Percentiles rank a stretch among this genome's conserved stretches.
Evolutionary conservation across 2,113 vertebrate genomes (phyloP).

Genomic region (Scalopus aquaticus): DNA sequence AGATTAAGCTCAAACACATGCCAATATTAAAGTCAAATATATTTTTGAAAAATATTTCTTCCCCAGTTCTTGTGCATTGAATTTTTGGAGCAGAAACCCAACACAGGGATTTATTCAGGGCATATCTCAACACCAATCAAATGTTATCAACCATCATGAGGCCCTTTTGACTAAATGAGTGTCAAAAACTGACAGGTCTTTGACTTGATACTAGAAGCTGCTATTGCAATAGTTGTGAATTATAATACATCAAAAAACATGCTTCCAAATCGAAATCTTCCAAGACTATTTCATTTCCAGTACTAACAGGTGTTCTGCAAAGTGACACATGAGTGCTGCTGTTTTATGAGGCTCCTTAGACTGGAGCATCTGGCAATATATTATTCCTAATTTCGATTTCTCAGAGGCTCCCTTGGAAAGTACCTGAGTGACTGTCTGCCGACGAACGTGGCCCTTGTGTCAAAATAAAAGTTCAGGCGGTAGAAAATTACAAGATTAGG

Average conservation of each 20-base stretch:
- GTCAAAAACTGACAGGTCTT: background rate
- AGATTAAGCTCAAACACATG: background rate
- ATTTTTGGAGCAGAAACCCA: background rate
- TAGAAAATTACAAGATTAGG: slow-evolving; percentile 34
- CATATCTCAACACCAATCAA: background rate
- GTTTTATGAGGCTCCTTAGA: background rate
- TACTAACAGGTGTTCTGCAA: slow-evolving; percentile 32
- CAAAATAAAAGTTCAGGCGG: slow-evolving; percentile 60
- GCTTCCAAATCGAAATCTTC: background rate
- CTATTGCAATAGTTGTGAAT: background rate
- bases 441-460: background rate
- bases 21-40: background rate
- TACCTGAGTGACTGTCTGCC: slow-evolving; percentile 3
- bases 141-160: fast-evolving
- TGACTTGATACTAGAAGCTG: slow-evolving; percentile 7
- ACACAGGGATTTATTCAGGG: background rate
- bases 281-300: background rate
- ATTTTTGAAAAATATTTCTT: slow-evolving; percentile 4
- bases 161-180: background rate
- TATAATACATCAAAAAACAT: background rate
- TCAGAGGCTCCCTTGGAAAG: background rate
- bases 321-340: background rate
- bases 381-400: slow-evolving; percentile 47
- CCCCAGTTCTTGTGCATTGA: background rate
- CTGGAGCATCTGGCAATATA: background rate